Evolutionary conservation across 2,888 invertebrate species (phyloP), one percentile per base, ranked within the genome.

Genomic region (Cantharis nigra): DNA sequence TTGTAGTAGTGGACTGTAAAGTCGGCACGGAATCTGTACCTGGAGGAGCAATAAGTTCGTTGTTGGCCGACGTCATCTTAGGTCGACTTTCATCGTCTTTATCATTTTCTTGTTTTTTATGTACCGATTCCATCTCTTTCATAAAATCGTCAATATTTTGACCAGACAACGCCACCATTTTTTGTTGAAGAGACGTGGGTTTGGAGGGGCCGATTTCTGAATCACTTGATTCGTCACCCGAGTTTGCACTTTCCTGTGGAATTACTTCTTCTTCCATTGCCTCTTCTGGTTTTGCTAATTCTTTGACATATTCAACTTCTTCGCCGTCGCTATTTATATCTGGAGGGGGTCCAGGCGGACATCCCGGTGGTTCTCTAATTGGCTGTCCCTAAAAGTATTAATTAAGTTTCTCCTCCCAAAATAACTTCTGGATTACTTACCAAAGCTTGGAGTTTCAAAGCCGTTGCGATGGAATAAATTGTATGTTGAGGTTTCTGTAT

Each of bases 61-160:
- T 83, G 70, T 83, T 83, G 7, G 78, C 80, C 2, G 80, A 69
- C 7, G 49, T 0, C 13, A 63, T 30, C 69, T 78, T 80, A 16
- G 77, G 73, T 26, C 77, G 18, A 65, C 49, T 71, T 14, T 80
- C 79, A 9, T 83, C 82, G 11, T 83, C 83, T 71, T 82, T 81
- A 67, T 81, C 81, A 71, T 76, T 83, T 85, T 89, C 95, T 79
- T 93, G 91, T 86, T 94, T 95, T 85, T 93, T 93, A 82, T 95
- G 95, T 0, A 94, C 95, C 79, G 94, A 94, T 88, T 96, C 96
- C 95, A 95, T 96, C 90, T 97, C 97, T 85, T 96, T 94, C 95
- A 97, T 96, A 83, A 97, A 97, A 80, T 95, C 95, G 83, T 97
- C 97, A 18, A 97, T 95, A 85, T 97, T 96, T 89, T 97, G 97